Percentiles rank a stretch among this genome's conserved stretches.
phyloP scores from a whole-genome alignment of 2,113 vertebrate genomes.

The Vidua macroura region DNA sequence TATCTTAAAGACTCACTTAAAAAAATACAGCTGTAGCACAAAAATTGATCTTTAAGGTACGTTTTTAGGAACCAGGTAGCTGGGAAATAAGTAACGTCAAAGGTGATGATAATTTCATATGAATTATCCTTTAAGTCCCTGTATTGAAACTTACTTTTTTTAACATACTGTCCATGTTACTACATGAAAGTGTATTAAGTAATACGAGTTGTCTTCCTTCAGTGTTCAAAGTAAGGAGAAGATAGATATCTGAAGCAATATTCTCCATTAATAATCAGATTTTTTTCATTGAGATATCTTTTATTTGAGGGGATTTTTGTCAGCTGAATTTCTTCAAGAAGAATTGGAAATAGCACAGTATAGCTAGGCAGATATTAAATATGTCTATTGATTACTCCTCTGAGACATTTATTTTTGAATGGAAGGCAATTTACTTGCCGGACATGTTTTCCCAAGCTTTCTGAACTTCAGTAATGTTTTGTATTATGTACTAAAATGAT shows the following conservation, averaged over 20 bases:
- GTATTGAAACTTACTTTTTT: not conserved
- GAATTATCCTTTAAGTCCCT: not conserved
- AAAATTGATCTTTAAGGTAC: not conserved
- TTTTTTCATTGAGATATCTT: not conserved
- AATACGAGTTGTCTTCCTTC: not conserved
- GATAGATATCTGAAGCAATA: not conserved
- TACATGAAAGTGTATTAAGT: not conserved
- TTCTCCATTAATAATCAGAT: not conserved
- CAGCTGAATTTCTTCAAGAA: not conserved
- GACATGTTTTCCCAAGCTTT: not conserved
- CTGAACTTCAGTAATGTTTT: conserved; percentile 12
- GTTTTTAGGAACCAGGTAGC: not conserved
- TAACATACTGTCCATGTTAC: not conserved
- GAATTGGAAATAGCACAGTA: not conserved
- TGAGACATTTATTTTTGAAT: not conserved
- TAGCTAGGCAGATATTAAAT: not conserved
- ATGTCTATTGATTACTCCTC: not conserved
- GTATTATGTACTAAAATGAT: not conserved
- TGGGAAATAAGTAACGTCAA: not conserved
- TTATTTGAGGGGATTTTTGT: not conserved
- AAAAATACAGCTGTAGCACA: not conserved
- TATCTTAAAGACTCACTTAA: not conserved
- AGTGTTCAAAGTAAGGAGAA: not conserved
- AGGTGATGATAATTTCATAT: not conserved
- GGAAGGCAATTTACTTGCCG: not conserved